Evolutionary conservation across 2,113 vertebrate genomes (phyloP).

Genomic region (Gambusia affinis): DNA sequence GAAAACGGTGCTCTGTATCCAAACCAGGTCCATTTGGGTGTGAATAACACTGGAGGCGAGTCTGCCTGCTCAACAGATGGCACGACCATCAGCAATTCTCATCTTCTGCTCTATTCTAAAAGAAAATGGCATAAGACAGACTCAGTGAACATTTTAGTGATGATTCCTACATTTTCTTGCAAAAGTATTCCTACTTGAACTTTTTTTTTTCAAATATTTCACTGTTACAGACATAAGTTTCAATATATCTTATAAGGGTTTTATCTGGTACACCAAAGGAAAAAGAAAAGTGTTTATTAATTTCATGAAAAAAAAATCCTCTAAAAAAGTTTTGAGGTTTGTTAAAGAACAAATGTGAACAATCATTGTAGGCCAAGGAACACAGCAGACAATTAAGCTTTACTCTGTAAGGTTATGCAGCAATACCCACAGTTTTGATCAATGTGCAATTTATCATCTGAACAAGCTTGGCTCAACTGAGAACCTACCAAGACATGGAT

Average conservation of each 20-base stretch:
- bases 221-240: no score
- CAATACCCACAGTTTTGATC: no score
- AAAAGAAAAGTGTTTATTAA: no score
- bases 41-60: slow-evolving; percentile 64
- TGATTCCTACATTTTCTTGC: background rate
- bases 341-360: background rate
- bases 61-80: slow-evolving; percentile 77
- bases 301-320: no score
- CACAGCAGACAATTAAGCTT: no score
- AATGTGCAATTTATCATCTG: no score
- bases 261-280: no score
- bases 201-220: slow-evolving; percentile 4
- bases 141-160: slow-evolving; percentile 12
- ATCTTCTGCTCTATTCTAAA: slow-evolving; percentile 22
- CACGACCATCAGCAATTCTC: slow-evolving; percentile 51
- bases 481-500: no score
- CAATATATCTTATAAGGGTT: no score
- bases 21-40: slow-evolving; percentile 42
- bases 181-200: slow-evolving; percentile 4
- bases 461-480: no score
- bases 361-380: no score
- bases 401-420: no score
- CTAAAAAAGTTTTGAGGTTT: background rate
- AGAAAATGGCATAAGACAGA: slow-evolving; percentile 15
- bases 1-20: slow-evolving; percentile 48